Evolutionary conservation across 2,888 invertebrate species (phyloP).

Genomic region (Rhagonycha lutea): DNA sequence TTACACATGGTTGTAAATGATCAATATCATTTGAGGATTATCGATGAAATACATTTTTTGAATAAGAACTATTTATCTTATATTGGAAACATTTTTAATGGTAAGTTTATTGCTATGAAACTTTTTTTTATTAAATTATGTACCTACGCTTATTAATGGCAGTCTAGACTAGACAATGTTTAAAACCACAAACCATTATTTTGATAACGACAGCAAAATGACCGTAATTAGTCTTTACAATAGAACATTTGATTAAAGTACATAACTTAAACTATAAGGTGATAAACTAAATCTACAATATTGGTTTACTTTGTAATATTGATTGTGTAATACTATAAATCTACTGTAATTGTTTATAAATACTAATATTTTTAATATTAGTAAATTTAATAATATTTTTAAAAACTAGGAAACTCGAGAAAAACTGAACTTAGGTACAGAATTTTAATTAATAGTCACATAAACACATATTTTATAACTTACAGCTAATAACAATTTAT

Average conservation of each 20-base stretch:
- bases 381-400: too few species aligned
- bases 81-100: background rate
- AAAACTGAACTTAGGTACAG: too few species aligned
- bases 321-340: too few species aligned
- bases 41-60: too few species aligned
- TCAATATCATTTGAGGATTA: too few species aligned
- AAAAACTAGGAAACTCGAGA: too few species aligned
- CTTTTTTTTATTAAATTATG: background rate
- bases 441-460: too few species aligned
- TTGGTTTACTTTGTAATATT: background rate
- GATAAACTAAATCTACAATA: background rate
- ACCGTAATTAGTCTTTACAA: constrained; percentile 13
- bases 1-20: too few species aligned
- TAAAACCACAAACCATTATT: constrained; percentile 24
- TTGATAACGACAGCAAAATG: constrained; percentile 19
- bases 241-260: background rate
- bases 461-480: too few species aligned
- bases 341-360: too few species aligned
- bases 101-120: background rate
- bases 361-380: too few species aligned
- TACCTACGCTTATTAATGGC: constrained; percentile 3
- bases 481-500: too few species aligned
- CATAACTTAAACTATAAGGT: background rate
- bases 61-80: background rate
- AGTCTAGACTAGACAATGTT: constrained; percentile 27